Evolutionary conservation across 2,888 invertebrate genomes (phyloP).

Genomic region (Melanotus villosus): DNA sequence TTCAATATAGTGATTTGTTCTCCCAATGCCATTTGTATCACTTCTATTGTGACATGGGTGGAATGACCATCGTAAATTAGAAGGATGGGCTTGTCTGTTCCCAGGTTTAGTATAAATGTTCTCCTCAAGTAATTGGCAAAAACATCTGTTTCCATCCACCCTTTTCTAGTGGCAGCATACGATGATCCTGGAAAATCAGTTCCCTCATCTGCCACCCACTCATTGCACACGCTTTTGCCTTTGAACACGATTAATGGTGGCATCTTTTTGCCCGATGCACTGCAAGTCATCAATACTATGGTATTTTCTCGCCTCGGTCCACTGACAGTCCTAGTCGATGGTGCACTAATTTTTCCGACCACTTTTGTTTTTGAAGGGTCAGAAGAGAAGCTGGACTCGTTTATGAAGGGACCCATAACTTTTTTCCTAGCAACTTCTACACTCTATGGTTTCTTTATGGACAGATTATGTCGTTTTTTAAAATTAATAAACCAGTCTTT

Average conservation of each 20-base stretch:
- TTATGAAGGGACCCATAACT: slow-evolving; percentile 48
- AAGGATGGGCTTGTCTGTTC: no score
- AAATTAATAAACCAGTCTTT: slow-evolving; percentile 58
- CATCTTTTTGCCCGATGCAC: slow-evolving; percentile 41
- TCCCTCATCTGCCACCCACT: slow-evolving; percentile 52
- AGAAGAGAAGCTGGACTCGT: slow-evolving; percentile 36
- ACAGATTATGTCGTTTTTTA: slow-evolving; percentile 56
- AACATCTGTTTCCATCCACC: slow-evolving; percentile 55
- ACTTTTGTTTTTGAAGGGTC: slow-evolving; percentile 45
- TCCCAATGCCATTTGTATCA: no score
- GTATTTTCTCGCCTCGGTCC: slow-evolving; percentile 40
- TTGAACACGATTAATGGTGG: no score
- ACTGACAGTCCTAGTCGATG: slow-evolving; percentile 26
- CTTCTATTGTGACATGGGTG: no score
- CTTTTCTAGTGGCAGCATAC: slow-evolving; percentile 53
- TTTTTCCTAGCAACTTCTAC: slow-evolving; percentile 56
- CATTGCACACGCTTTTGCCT: slow-evolving; percentile 57
- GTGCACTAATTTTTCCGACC: slow-evolving; percentile 35
- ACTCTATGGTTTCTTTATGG: slow-evolving; percentile 59
- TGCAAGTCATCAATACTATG: slow-evolving; percentile 22
- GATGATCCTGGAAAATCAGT: slow-evolving; percentile 32
- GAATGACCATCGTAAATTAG: no score
- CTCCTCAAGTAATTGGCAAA: no score
- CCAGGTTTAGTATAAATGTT: no score
- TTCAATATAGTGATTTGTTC: no score